phyloP scores from a whole-genome alignment of 2,888 invertebrate species.

The Leptodirus hochenwartii region DNA sequence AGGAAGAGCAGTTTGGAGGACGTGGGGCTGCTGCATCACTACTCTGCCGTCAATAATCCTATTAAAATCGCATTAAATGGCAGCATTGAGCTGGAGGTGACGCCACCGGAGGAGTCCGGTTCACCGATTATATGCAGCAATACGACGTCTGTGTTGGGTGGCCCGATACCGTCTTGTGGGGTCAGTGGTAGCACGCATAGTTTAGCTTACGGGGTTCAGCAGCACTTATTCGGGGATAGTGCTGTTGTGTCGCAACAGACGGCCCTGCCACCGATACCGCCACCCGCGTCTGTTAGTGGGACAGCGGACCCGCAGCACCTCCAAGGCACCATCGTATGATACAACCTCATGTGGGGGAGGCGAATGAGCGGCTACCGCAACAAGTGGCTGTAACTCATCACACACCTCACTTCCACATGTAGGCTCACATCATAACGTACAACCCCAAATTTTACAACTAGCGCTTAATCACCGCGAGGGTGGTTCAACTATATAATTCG shows the following conservation, averaged over 20 bases:
- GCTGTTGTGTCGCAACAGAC: slow-evolving; percentile 29
- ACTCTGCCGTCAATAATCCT: slow-evolving; percentile 49
- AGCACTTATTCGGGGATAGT: slow-evolving; percentile 23
- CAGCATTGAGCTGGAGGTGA: slow-evolving; percentile 63
- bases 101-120: slow-evolving; percentile 37
- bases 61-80: slow-evolving; percentile 75
- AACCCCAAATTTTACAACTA: too few relatives aligned
- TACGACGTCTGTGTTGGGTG: slow-evolving; percentile 33
- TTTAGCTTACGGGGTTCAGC: slow-evolving; percentile 19
- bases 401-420: slow-evolving; percentile 30
- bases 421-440: too few relatives aligned
- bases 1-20: slow-evolving; percentile 74
- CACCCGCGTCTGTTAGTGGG: not conserved
- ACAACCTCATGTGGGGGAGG: slow-evolving; percentile 85
- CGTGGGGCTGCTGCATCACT: slow-evolving; percentile 67
- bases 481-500: too few relatives aligned
- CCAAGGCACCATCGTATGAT: slow-evolving; percentile 89
- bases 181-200: slow-evolving; percentile 24
- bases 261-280: slow-evolving; percentile 25
- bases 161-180: slow-evolving; percentile 20
- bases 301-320: slow-evolving; percentile 49
- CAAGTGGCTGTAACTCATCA: slow-evolving; percentile 47
- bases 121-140: slow-evolving; percentile 33
- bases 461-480: too few relatives aligned
- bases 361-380: slow-evolving; percentile 58